Percentiles rank a stretch among this genome's conserved stretches.
Conservation (phyloP, 2,113 vertebrate genomes). For the Gavia stellata region DNA sequence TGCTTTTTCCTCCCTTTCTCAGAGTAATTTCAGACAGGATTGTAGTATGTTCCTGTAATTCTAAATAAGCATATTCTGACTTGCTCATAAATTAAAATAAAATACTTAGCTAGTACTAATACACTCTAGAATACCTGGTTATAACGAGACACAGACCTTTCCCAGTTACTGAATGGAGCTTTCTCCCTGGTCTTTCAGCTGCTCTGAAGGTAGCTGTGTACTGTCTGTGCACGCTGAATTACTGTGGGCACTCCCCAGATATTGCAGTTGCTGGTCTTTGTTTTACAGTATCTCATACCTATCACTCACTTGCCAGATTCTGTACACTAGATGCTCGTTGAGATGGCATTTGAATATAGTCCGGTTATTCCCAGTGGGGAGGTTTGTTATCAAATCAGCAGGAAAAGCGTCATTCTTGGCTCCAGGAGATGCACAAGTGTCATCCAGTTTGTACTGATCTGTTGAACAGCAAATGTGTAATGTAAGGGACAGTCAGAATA, state of each 20-base stretch:
- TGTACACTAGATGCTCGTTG: not conserved
- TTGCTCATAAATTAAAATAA: not conserved
- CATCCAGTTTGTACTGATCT: not conserved
- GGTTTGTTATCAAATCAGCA: not conserved
- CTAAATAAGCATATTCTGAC: not conserved
- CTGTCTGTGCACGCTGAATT: not conserved
- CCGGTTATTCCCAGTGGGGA: not conserved
- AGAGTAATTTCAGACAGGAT: not conserved
- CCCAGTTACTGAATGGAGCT: not conserved
- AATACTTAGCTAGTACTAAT: not conserved
- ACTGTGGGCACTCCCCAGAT: not conserved
- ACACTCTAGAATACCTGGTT: not conserved
- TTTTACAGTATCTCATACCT: not conserved
- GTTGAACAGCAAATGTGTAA: not conserved
- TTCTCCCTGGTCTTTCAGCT: not conserved
- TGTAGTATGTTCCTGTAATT: not conserved
- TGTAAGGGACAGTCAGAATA: not conserved
- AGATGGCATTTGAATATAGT: not conserved
- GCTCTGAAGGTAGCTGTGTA: not conserved
- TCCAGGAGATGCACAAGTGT: not conserved
- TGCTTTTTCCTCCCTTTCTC: not conserved
- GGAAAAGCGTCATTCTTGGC: not conserved
- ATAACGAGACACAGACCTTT: not conserved
- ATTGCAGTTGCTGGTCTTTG: not conserved
- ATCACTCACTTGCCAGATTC: not conserved